Conservation (phyloP, 2,797 vertebrate species). For the Gastrophryne carolinensis region DNA sequence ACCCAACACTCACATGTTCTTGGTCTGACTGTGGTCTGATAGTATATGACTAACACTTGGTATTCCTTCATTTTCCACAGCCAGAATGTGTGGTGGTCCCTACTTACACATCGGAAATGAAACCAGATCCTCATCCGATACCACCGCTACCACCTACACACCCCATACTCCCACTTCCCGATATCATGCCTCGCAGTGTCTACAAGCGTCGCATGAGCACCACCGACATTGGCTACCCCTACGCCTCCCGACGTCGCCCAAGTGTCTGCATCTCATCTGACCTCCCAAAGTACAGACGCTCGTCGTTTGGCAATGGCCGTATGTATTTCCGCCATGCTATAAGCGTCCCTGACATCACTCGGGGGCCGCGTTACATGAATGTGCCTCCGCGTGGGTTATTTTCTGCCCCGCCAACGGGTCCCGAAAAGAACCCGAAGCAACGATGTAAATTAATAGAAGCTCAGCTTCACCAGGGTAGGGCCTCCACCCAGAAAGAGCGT, state of each 20-base stretch:
- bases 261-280: constrained; percentile 54
- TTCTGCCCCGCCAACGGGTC: not conserved
- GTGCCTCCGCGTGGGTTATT: constrained; percentile 30
- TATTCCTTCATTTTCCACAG: constrained; percentile 14
- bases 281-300: constrained; percentile 35
- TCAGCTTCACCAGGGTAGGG: constrained; percentile 54
- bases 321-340: constrained; percentile 56
- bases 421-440: constrained; percentile 63
- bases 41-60: no score
- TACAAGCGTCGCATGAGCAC: constrained; percentile 47
- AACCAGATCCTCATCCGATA: not conserved
- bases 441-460: constrained; percentile 74
- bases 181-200: constrained; percentile 32
- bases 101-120: not conserved
- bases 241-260: constrained; percentile 1
- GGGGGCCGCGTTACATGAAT: not conserved
- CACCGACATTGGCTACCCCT: constrained; percentile 19
- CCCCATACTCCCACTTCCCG: constrained; percentile 20
- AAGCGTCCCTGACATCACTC: constrained; percentile 54
- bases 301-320: constrained; percentile 55
- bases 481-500: constrained; percentile 61
- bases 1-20: no score
- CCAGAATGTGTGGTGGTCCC: constrained; percentile 34
- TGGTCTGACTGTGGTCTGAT: no score
- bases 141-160: not conserved